A percentile compares a stretch with the other conserved stretches of the same genome.
These are phyloP conservation scores for Melitaea cinxia DNA, from an alignment of 1,140 invertebrate species.

Conservation along the genomic window DNA sequence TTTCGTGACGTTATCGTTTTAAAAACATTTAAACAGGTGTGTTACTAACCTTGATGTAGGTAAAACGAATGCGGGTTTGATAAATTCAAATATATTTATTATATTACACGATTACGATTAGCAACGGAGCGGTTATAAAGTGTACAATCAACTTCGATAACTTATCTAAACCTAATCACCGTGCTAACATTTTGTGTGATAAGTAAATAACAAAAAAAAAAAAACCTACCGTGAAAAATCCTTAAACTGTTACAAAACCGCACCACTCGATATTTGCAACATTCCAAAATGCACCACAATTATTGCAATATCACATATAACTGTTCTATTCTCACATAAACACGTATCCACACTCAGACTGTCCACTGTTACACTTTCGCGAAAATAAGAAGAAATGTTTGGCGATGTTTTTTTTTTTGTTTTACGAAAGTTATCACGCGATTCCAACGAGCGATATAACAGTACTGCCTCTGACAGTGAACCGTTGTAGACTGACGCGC, in stretches of 20 bases:
- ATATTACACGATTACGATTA: not conserved
- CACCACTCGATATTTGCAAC: conserved; percentile 53
- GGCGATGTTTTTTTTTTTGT: conserved; percentile 54
- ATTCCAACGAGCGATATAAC: conserved; percentile 31
- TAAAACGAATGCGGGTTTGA: conserved; percentile 27
- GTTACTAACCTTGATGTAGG: conserved; percentile 27
- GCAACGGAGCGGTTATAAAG: not conserved
- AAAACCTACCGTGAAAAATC: conserved; percentile 67
- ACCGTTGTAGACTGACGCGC: conserved; percentile 51
- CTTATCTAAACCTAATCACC: conserved; percentile 28
- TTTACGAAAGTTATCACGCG: conserved; percentile 69
- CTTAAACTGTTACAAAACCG: conserved; percentile 36
- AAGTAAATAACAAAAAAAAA: conserved; percentile 57
- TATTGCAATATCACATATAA: conserved; percentile 46
- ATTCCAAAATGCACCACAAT: conserved; percentile 63
- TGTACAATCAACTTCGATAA: conserved; percentile 2
- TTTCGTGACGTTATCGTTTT: conserved; percentile 7
- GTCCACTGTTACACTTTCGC: conserved; percentile 56
- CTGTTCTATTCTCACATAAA: conserved; percentile 48
- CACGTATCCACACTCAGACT: conserved; percentile 46
- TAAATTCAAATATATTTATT: conserved; percentile 5
- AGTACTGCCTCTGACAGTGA: conserved; percentile 37
- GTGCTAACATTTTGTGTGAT: conserved; percentile 29
- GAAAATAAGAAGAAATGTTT: conserved; percentile 47
- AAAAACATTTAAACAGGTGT: conserved; percentile 31